These are phyloP conservation scores for Drosophila chauvacae DNA, from an alignment of 1,140 invertebrate genomes.

Conservation along the genomic window DNA sequence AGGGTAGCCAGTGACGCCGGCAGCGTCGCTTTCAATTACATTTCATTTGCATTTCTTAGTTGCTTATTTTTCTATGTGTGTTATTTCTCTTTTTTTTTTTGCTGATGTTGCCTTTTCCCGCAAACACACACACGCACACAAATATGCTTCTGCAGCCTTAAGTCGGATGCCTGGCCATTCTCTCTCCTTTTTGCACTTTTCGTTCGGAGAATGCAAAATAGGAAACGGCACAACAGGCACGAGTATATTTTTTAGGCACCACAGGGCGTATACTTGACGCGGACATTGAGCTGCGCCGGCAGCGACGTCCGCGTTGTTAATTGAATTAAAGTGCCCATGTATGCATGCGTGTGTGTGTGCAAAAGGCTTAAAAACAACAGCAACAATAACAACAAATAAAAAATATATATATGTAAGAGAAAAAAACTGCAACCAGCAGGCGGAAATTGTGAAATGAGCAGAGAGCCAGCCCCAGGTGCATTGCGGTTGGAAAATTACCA, in stretches of 20 bases:
- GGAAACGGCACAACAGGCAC: slow-evolving; percentile 55
- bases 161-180: slow-evolving; percentile 60
- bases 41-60: slow-evolving; percentile 79
- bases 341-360: slow-evolving; percentile 17
- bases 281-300: slow-evolving; percentile 68
- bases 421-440: slow-evolving; percentile 28
- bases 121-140: slow-evolving; percentile 22
- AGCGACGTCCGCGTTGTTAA: slow-evolving; percentile 65
- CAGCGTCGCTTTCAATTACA: slow-evolving; percentile 78
- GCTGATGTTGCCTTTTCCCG: slow-evolving; percentile 71
- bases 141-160: slow-evolving; percentile 46
- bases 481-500: not conserved
- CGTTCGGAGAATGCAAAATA: slow-evolving; percentile 71
- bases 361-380: slow-evolving; percentile 46
- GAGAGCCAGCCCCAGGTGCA: slow-evolving; percentile 12
- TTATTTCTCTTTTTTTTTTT: slow-evolving; percentile 41
- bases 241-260: slow-evolving; percentile 55
- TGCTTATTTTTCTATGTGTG: slow-evolving; percentile 71
- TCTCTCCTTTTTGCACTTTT: slow-evolving; percentile 57
- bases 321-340: slow-evolving; percentile 76
- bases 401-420: not conserved
- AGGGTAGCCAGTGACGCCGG: slow-evolving; percentile 65
- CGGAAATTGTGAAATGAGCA: slow-evolving; percentile 55
- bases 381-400: slow-evolving; percentile 21
- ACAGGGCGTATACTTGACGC: slow-evolving; percentile 76